phyloP scores from a whole-genome alignment of 2,888 invertebrate species.

The Melanchra persicariae region DNA sequence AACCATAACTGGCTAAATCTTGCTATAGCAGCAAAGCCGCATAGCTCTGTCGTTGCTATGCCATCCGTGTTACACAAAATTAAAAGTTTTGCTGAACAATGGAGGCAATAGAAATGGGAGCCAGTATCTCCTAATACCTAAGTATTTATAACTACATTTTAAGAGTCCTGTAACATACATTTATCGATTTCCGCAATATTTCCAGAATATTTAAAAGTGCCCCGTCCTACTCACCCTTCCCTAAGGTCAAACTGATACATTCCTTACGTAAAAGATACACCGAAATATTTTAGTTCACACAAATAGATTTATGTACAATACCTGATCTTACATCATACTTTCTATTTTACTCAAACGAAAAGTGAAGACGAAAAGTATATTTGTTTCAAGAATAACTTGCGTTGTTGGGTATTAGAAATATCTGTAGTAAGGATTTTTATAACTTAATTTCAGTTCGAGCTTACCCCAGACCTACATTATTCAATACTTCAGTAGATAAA shows the following conservation, averaged over 20 bases:
- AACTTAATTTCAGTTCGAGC: conserved; percentile 54
- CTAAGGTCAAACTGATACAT: conserved; percentile 10
- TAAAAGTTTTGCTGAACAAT: not conserved
- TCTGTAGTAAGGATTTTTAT: conserved; percentile 51
- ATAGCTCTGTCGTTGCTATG: too few species aligned
- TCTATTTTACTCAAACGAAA: conserved; percentile 40
- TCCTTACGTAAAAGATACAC: conserved; percentile 16
- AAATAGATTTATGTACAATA: conserved; percentile 33
- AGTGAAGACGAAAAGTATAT: conserved; percentile 6
- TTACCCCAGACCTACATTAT: conserved; percentile 55
- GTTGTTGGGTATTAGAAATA: conserved; percentile 44
- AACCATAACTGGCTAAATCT: not conserved
- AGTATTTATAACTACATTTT: too few species aligned
- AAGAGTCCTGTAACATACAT: too few species aligned
- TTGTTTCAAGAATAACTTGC: conserved; percentile 29
- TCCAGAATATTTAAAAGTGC: not conserved
- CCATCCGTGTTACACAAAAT: too few species aligned
- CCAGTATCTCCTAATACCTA: not conserved
- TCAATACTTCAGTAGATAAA: conserved; percentile 58
- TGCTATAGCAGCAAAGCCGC: too few species aligned
- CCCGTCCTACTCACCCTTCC: not conserved
- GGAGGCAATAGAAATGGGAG: not conserved
- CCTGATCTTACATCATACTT: conserved; percentile 17
- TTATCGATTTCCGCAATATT: not conserved
- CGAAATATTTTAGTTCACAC: conserved; percentile 23